Evolutionary conservation across 2,113 vertebrate species (phyloP).

Genomic region (Ictalurus furcatus): DNA sequence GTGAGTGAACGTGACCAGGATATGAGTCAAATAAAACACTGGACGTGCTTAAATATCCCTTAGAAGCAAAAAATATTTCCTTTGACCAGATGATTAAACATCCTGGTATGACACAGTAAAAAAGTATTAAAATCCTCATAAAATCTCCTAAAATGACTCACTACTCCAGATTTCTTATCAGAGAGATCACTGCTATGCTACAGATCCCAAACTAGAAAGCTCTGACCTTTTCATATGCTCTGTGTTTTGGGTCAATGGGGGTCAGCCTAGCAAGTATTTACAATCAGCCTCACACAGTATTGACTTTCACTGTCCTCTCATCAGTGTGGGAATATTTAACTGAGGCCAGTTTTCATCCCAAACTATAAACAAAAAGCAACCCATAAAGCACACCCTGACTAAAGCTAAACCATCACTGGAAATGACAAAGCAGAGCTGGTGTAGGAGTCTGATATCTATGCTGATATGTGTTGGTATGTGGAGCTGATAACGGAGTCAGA

Average conservation of each 20-base stretch:
- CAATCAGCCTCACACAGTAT: conserved; percentile 5
- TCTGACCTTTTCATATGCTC: background rate
- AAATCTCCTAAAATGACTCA: conserved; percentile 14
- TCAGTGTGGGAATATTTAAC: conserved; percentile 40
- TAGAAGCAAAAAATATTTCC: conserved; percentile 24
- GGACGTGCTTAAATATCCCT: conserved; percentile 16
- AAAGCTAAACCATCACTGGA: conserved; percentile 36
- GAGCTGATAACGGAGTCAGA: conserved; percentile 59
- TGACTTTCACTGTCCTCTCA: conserved; percentile 36
- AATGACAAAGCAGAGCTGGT: conserved; percentile 57
- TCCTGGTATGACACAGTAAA: background rate
- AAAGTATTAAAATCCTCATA: background rate
- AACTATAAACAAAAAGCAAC: conserved; percentile 7
- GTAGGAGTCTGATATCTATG: conserved; percentile 57
- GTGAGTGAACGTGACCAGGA: conserved; percentile 40
- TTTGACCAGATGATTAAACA: conserved; percentile 54
- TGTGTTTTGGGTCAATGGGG: background rate
- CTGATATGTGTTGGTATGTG: conserved; percentile 71
- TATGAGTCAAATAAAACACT: conserved; percentile 62
- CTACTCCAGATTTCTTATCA: background rate
- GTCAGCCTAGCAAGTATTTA: conserved; percentile 32
- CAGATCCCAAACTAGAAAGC: background rate
- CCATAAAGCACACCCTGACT: conserved; percentile 24
- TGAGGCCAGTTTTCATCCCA: conserved; percentile 1
- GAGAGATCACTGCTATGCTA: background rate